phyloP scores from a whole-genome alignment of 64 coral and sea anemone species.

The Stichodactyla mertensii region DNA sequence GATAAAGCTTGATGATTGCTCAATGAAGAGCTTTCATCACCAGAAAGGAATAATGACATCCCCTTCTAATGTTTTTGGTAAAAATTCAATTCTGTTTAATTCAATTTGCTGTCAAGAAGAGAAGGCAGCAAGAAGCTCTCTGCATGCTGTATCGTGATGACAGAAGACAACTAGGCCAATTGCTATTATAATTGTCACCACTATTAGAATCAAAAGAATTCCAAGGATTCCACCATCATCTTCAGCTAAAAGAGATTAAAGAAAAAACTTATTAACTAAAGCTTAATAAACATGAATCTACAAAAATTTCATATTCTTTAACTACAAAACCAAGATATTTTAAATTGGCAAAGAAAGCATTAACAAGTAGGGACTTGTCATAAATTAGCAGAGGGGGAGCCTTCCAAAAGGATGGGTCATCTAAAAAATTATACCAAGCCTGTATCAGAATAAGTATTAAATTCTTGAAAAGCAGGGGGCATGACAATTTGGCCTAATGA shows the following conservation, averaged over 20 bases:
- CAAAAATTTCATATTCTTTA: neutral
- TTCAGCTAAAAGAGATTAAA: constrained; percentile 24
- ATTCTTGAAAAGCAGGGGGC: too few relatives aligned
- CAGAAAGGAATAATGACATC: neutral
- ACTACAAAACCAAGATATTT: too few relatives aligned
- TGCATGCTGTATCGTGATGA: constrained; percentile 74
- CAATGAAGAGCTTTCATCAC: neutral
- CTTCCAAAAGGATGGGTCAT: too few relatives aligned
- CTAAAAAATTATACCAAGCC: too few relatives aligned
- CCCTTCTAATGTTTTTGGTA: neutral
- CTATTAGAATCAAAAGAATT: constrained; percentile 45
- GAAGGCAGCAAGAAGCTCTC: constrained; percentile 56
- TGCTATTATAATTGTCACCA: constrained; percentile 52
- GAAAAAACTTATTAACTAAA: neutral
- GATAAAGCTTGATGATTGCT: neutral
- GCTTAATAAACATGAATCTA: neutral
- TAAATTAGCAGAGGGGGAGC: too few relatives aligned
- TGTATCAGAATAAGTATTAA: too few relatives aligned
- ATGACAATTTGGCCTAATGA: too few relatives aligned
- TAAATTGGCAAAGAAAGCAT: too few relatives aligned
- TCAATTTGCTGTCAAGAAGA: constrained; percentile 33
- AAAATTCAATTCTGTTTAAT: neutral
- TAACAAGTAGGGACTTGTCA: too few relatives aligned
- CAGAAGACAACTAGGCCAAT: constrained; percentile 68
- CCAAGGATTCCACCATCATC: constrained; percentile 61